Conservation (phyloP, 2,797 vertebrate genomes). For the Enteromius radiatus region DNA sequence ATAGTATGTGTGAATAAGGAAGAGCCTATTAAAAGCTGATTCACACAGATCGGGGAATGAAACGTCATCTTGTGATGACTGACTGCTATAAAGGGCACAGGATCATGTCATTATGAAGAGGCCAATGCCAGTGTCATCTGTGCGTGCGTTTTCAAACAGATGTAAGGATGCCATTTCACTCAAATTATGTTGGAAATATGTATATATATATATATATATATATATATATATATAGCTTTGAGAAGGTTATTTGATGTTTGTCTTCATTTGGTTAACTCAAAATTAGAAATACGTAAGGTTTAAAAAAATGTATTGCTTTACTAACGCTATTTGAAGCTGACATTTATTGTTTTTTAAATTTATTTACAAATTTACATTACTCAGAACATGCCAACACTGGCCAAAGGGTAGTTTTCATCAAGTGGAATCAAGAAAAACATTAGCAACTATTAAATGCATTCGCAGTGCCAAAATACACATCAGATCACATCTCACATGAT, state of each 20-base stretch:
- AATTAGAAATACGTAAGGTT: background rate
- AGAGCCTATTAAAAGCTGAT: slow-evolving; percentile 35
- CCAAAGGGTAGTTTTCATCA: slow-evolving; percentile 1
- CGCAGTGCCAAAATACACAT: background rate
- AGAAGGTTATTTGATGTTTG: background rate
- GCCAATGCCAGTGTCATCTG: slow-evolving; percentile 7
- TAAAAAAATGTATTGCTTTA: background rate
- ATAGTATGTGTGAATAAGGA: background rate
- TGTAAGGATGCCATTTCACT: background rate
- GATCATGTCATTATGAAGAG: slow-evolving; percentile 7
- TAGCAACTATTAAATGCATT: background rate
- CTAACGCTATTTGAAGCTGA: background rate
- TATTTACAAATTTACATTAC: background rate
- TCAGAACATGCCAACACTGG: background rate
- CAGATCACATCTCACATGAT: slow-evolving; percentile 26
- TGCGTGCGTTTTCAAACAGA: background rate
- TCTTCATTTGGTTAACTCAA: background rate
- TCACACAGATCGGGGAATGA: slow-evolving; percentile 32
- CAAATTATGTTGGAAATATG: background rate
- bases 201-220: no score
- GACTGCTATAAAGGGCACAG: slow-evolving; percentile 15
- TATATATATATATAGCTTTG: background rate
- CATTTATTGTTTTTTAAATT: background rate
- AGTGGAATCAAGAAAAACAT: background rate
- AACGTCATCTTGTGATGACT: slow-evolving; percentile 28